These are phyloP conservation scores for Thunnus thynnus DNA, from an alignment of 2,113 vertebrate species.

Conservation along the genomic window DNA sequence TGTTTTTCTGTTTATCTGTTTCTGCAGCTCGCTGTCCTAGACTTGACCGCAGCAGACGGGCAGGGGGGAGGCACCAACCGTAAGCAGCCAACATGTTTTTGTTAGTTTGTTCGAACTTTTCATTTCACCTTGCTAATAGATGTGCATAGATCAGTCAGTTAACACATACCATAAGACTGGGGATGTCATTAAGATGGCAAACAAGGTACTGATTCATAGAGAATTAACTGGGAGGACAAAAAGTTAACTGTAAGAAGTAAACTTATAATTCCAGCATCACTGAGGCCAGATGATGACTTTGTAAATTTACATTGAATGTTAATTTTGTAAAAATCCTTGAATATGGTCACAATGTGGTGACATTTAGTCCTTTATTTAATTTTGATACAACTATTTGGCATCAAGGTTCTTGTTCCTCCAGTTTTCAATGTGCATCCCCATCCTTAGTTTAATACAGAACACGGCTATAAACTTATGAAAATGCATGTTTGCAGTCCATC, in stretches of 20 bases:
- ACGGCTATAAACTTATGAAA: too few species aligned
- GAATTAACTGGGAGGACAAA: background rate
- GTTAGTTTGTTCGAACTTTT: background rate
- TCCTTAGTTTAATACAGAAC: too few species aligned
- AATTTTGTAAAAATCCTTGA: too few species aligned
- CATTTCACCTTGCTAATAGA: background rate
- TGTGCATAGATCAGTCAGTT: conserved; percentile 1
- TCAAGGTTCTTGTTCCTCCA: too few species aligned
- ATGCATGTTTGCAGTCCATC: too few species aligned
- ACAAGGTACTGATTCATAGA: background rate
- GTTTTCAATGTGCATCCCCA: too few species aligned
- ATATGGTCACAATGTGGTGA: too few species aligned
- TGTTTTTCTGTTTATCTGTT: conserved; percentile 9
- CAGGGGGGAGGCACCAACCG: conserved; percentile 92
- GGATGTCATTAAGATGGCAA: background rate
- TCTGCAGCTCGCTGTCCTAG: conserved; percentile 96
- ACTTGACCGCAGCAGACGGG: conserved; percentile 93
- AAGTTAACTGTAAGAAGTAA: background rate
- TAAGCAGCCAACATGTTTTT: conserved; percentile 82
- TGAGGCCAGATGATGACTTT: too few species aligned
- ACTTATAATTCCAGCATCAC: too few species aligned
- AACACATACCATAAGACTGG: background rate
- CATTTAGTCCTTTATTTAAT: too few species aligned
- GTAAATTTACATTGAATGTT: too few species aligned
- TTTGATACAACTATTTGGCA: too few species aligned